Conservation (phyloP, 1,140 invertebrate genomes). For the Grapholita molesta region DNA sequence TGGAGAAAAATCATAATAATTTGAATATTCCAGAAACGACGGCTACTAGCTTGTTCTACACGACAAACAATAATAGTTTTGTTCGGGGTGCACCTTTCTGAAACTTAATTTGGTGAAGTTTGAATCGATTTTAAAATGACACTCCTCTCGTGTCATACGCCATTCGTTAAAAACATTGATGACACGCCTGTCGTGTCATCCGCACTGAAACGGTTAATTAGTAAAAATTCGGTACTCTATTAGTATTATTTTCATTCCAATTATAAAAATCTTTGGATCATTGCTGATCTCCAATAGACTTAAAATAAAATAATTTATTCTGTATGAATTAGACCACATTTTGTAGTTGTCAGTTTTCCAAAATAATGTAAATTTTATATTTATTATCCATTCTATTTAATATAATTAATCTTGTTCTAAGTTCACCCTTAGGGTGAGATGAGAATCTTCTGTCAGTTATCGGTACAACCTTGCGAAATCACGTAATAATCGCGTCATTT, state of each 20-base stretch:
- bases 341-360: background rate
- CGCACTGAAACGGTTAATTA: background rate
- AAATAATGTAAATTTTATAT: background rate
- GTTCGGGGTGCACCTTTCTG: no score
- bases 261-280: background rate
- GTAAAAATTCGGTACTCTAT: background rate
- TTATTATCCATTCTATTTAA: background rate
- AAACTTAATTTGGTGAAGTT: no score
- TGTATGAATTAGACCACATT: background rate
- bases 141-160: no score
- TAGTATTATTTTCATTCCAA: background rate
- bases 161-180: no score
- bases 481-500: slow-evolving; percentile 54
- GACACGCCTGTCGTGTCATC: background rate
- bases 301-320: background rate
- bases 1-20: no score
- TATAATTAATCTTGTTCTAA: background rate
- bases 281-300: background rate
- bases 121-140: no score
- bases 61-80: no score
- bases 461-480: slow-evolving; percentile 63
- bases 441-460: slow-evolving; percentile 27
- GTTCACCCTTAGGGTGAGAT: background rate
- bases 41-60: no score
- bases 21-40: no score